Conservation (phyloP, 2,797 vertebrate genomes). For the Lutjanus campechanus region DNA sequence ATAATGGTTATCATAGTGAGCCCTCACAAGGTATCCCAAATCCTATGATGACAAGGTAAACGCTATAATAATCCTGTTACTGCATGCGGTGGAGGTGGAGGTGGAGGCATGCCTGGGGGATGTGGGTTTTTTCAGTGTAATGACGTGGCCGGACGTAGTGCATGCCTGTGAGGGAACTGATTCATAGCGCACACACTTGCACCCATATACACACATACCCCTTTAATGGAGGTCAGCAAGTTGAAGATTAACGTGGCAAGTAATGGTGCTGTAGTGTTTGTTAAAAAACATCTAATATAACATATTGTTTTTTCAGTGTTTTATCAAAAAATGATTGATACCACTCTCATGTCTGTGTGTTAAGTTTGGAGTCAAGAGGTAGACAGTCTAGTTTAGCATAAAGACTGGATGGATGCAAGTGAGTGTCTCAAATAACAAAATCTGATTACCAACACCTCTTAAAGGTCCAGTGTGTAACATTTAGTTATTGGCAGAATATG, state of each 20-base stretch:
- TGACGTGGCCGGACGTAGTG: conserved; percentile 44
- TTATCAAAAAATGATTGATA: neutral
- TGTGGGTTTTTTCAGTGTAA: conserved; percentile 16
- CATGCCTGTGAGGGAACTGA: conserved; percentile 61
- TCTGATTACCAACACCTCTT: neutral
- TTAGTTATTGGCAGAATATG: no score
- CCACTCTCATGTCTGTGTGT: neutral
- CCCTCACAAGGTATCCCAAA: conserved; percentile 92
- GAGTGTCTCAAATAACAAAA: neutral
- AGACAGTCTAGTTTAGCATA: neutral
- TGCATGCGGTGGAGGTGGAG: conserved; percentile 70
- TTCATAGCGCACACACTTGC: conserved; percentile 18
- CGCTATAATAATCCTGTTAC: conserved; percentile 31
- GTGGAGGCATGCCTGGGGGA: conserved; percentile 63
- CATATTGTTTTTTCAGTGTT: neutral
- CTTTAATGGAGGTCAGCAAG: conserved; percentile 22
- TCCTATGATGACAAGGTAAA: conserved; percentile 95
- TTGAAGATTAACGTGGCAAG: conserved; percentile 9
- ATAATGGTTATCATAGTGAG: conserved; percentile 99
- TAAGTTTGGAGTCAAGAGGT: neutral
- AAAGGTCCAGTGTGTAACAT: no score
- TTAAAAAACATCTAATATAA: neutral
- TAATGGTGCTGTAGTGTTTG: conserved; percentile 34
- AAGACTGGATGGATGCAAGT: neutral
- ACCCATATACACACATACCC: neutral